Percentiles rank a stretch among this genome's conserved stretches.
Conservation (phyloP, 1,140 invertebrate species). For the Zeugodacus cucurbitae region DNA sequence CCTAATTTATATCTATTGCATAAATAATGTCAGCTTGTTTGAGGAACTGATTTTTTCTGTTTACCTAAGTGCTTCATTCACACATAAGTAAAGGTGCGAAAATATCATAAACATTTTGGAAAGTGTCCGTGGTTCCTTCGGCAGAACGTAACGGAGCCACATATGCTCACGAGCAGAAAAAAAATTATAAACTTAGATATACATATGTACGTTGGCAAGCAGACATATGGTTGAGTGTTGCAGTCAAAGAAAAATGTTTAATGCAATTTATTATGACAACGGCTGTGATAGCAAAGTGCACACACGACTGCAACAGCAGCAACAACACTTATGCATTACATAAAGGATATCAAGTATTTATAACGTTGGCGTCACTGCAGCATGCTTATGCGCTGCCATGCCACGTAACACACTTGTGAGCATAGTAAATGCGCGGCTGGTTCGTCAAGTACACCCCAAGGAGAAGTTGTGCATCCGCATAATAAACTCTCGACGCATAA, state of each 20-base stretch:
- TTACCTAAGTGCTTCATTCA: neutral
- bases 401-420: neutral
- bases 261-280: conserved; percentile 37
- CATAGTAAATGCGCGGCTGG: neutral
- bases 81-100: neutral
- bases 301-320: neutral
- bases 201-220: neutral
- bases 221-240: neutral
- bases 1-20: too few relatives aligned
- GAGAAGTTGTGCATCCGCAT: conserved; percentile 11
- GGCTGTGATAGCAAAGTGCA: neutral
- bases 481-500: neutral
- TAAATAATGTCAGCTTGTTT: neutral
- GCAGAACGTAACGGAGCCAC: neutral
- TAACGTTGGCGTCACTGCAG: neutral
- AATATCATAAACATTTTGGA: neutral
- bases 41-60: neutral
- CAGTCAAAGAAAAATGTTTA: neutral
- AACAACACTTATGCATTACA: neutral
- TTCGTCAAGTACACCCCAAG: neutral
- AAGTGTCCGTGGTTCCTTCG: neutral
- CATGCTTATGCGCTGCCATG: neutral
- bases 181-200: too few relatives aligned
- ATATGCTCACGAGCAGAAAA: neutral
- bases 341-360: neutral